Percentiles rank a stretch among this genome's conserved stretches.
Conservation (phyloP, 2,113 vertebrate species). For the Bubo blakistoni region DNA sequence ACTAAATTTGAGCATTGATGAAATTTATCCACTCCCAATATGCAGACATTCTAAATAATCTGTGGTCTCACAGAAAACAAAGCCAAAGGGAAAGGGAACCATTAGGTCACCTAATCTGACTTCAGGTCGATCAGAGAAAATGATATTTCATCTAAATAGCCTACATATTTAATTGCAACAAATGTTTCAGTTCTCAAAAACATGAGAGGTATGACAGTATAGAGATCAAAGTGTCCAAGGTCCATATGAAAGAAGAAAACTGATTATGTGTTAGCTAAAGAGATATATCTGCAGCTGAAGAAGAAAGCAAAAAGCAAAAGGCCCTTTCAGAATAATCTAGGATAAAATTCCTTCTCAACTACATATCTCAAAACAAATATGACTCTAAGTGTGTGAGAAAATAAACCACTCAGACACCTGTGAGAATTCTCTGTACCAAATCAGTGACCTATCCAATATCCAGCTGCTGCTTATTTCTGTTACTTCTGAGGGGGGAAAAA, state of each 20-base stretch:
- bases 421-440: constrained; percentile 16
- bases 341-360: not conserved
- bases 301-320: not conserved
- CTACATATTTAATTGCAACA: not conserved
- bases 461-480: constrained; percentile 20
- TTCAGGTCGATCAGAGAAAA: not conserved
- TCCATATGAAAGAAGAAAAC: not conserved
- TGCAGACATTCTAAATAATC: not conserved
- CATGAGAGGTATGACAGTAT: not conserved
- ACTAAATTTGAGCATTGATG: not conserved
- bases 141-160: not conserved
- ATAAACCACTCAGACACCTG: constrained; percentile 8
- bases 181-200: not conserved
- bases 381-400: not conserved
- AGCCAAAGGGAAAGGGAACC: not conserved
- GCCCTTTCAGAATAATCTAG: not conserved
- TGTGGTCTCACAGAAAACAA: not conserved
- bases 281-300: not conserved
- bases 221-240: not conserved
- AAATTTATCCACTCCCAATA: not conserved
- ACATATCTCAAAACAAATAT: not conserved
- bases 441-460: not conserved
- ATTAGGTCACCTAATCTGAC: not conserved
- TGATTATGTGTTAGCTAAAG: not conserved
- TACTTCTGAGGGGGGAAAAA: not conserved